Conservation (phyloP, 2,113 vertebrate genomes). For the Casuarius casuarius region DNA sequence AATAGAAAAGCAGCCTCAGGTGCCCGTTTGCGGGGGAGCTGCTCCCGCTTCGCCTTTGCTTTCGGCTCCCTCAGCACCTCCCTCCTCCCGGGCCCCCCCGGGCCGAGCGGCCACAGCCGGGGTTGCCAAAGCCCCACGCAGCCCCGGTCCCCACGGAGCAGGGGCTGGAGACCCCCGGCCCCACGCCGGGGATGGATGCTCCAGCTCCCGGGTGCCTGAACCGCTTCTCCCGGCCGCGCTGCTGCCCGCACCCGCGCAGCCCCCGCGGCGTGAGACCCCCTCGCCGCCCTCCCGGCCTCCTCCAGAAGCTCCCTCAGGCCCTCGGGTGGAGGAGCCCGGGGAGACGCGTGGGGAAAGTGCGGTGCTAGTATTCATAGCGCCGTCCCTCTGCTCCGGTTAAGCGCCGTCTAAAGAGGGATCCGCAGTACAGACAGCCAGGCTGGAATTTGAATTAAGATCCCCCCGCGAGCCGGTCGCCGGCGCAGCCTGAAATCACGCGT, state of each 20-base stretch:
- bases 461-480: slow-evolving; percentile 20
- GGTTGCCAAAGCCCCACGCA: neutral
- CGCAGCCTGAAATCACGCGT: slow-evolving; percentile 71
- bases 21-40: neutral
- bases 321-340: neutral
- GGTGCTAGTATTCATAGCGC: slow-evolving; percentile 37
- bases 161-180: neutral
- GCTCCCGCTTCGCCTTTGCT: neutral
- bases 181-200: rapidly evolving
- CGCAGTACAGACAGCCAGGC: slow-evolving; percentile 42
- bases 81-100: neutral
- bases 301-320: neutral
- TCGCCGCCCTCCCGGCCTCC: neutral
- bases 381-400: slow-evolving; percentile 11
- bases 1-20: neutral
- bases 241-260: neutral
- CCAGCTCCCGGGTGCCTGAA: rapidly evolving
- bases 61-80: neutral
- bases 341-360: neutral
- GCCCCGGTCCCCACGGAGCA: neutral
- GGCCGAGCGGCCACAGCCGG: neutral
- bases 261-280: neutral
- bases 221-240: neutral
- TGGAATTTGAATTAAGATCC: slow-evolving; percentile 65
- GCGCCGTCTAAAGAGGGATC: slow-evolving; percentile 58